These are phyloP conservation scores for Sclerodermus sp. DNA, from an alignment of 2,888 invertebrate genomes.

Conservation along the genomic window DNA sequence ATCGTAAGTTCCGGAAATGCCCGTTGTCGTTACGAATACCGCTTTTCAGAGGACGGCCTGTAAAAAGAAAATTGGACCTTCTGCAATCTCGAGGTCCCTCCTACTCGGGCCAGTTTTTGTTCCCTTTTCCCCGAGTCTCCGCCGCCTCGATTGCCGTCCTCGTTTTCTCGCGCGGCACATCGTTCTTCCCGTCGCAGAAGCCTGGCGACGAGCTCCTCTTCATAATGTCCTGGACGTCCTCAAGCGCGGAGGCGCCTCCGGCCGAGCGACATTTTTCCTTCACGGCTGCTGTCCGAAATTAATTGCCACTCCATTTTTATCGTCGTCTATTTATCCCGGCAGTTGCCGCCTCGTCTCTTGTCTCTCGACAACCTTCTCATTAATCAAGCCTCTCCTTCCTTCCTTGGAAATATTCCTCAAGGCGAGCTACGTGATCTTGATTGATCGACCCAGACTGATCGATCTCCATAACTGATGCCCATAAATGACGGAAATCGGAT, in stretches of 20 bases:
- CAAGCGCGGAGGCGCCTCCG: constrained; percentile 23
- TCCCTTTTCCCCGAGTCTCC: constrained; percentile 1
- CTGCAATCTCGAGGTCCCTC: constrained; percentile 5
- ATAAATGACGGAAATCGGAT: constrained; percentile 13
- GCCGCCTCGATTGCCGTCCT: constrained; percentile 9
- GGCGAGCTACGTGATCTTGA: constrained; percentile 27
- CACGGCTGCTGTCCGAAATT: constrained; percentile 41
- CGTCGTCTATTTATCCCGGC: constrained; percentile 45
- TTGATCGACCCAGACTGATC: constrained; percentile 30
- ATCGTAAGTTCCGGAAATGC: not conserved
- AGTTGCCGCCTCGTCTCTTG: constrained; percentile 40
- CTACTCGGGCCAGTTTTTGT: not conserved
- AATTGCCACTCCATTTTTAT: constrained; percentile 50
- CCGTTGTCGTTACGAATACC: not conserved
- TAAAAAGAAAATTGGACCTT: constrained; percentile 8
- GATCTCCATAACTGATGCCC: constrained; percentile 22
- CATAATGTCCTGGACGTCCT: constrained; percentile 36
- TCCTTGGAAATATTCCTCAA: constrained; percentile 23
- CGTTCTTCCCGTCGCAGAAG: constrained; percentile 24
- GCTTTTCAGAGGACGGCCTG: not conserved
- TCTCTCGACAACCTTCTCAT: constrained; percentile 42
- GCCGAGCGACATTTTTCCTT: constrained; percentile 27
- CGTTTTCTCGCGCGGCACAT: constrained; percentile 25
- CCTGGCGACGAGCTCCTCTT: constrained; percentile 26
- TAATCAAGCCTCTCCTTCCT: constrained; percentile 37